These are phyloP conservation scores for Acanthurus lineatus DNA, from an alignment of 2,797 vertebrate species.

Conservation along the genomic window DNA sequence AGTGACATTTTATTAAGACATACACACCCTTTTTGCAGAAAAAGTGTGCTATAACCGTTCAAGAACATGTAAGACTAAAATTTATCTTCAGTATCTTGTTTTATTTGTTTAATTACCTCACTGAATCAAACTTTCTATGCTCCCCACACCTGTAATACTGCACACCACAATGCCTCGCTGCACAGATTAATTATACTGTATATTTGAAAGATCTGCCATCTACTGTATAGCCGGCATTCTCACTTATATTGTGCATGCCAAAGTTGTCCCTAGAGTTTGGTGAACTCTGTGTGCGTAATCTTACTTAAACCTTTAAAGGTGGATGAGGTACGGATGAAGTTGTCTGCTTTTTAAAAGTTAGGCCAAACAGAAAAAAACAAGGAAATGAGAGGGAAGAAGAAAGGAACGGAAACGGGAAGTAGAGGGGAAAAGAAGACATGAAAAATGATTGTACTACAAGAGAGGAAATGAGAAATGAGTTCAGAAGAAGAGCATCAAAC, in stretches of 20 bases:
- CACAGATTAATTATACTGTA: conserved; percentile 3
- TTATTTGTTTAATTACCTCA: neutral
- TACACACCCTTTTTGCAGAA: no score
- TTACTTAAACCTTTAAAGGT: conserved; percentile 4
- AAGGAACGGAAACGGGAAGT: neutral
- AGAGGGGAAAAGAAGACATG: neutral
- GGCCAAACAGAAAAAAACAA: conserved; percentile 1
- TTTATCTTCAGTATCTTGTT: conserved; percentile 6
- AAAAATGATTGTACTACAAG: neutral
- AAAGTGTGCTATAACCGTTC: neutral
- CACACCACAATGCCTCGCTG: neutral
- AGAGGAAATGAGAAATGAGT: conserved; percentile 41
- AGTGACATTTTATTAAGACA: no score
- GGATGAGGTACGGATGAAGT: conserved; percentile 5
- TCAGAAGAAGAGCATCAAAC: conserved; percentile 20
- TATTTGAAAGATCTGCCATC: conserved; percentile 8
- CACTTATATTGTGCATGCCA: conserved; percentile 27
- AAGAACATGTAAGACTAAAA: neutral
- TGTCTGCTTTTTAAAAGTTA: conserved; percentile 30
- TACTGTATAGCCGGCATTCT: neutral
- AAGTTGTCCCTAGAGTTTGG: conserved; percentile 20
- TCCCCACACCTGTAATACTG: neutral
- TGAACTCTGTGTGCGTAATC: conserved; percentile 31
- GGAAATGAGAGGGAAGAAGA: conserved; percentile 13
- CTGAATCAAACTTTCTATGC: neutral